Conservation (phyloP, 2,888 invertebrate species). For the Eupithecia vulgata region DNA sequence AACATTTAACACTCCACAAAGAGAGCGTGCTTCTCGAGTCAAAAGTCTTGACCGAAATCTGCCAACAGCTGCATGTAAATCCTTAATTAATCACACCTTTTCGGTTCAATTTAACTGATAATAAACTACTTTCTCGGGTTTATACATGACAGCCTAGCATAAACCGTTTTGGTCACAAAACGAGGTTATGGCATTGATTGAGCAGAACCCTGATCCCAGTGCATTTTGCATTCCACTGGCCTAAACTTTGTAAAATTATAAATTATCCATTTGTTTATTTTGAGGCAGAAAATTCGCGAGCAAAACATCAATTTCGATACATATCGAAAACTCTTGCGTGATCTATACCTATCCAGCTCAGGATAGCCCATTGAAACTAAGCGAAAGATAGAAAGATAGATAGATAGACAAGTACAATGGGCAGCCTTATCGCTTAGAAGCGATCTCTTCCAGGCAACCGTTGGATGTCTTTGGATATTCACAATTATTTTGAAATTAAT, state of each 20-base stretch:
- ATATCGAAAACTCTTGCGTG: no score
- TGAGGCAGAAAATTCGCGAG: no score
- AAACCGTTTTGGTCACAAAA: constrained; percentile 16
- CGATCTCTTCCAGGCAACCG: no score
- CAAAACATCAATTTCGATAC: no score
- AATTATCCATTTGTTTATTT: no score
- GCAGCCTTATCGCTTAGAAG: no score
- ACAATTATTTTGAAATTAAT: background rate
- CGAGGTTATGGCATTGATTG: constrained; percentile 28
- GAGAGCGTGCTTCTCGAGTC: background rate
- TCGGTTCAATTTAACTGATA: constrained; percentile 24
- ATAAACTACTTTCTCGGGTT: constrained; percentile 50
- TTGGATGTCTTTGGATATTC: no score
- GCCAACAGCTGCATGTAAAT: constrained; percentile 19
- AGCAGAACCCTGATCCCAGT: constrained; percentile 16
- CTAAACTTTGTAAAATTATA: no score
- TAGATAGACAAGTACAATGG: no score
- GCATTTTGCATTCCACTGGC: background rate
- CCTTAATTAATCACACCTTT: constrained; percentile 33
- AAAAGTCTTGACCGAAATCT: constrained; percentile 16
- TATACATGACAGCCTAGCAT: constrained; percentile 43
- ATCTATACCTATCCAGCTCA: no score
- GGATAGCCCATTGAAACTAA: no score
- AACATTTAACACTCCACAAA: background rate
- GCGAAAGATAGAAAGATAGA: no score